Base-by-base conservation (phyloP, 2,113 vertebrate genomes). In the Cyanoramphus novaezelandiae region DNA sequence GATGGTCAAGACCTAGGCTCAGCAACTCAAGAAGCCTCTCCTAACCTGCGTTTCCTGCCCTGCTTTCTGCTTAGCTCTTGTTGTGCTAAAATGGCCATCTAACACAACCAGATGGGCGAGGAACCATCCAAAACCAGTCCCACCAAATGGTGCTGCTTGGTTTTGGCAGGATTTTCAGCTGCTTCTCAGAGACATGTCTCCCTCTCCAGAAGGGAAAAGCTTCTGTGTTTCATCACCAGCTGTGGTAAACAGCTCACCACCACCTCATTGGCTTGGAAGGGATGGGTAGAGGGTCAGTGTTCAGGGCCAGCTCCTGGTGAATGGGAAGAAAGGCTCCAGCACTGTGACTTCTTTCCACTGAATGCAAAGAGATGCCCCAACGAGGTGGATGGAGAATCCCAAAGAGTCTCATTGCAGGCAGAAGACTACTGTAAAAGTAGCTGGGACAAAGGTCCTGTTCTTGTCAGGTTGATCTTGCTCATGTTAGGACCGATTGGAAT, bases 141-240 rank as follows among this genome's bases (percentile, higher is more conserved):
- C 18, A 62, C 74, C 53, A 37, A 69, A 18, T 0, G 5, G 0
- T 23, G n/a, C 60, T 23, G n/a, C 60, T 91, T 7, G 3, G 6
- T 35, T n/a, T 71, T 35, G 70, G 23, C n/a, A 72, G 21, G 11
- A 4, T 65, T 88, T 83, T 37, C 71, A 82, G 67, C 71, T 88
- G 39, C 15, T 55, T 29, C 52, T 80, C 15, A 24, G 37, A 86
- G 29, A 1, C 17, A 7, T 3, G 1, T 37, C 62, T 76, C 37
- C 15, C 19, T 60, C 88, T 82, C 71, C 67, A 72, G 63, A 33
- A 64, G 47, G 20, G n/a, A 65, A 13, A 50, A 39, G 10, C 21
- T 29, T n/a, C n/a, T 3, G 0, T 4, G 16, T 62, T 31, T 50
- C 37, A 19, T 25, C 31, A 16, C 46, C 37, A 46, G 49, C 24